Conservation (phyloP, 1,140 invertebrate species). For the Solenopsis fugax region DNA sequence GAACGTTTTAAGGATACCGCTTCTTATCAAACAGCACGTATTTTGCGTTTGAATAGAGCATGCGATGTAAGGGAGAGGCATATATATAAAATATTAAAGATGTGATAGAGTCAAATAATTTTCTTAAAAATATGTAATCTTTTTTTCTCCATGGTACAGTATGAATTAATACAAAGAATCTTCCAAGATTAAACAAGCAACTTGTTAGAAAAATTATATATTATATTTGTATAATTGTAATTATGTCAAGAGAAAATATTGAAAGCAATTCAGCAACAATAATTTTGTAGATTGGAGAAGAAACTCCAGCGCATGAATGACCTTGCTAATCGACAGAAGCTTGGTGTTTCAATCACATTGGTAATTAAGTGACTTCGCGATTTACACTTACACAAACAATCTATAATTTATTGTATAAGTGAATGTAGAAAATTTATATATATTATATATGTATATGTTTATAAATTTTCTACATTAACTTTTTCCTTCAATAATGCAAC, state of each 20-base stretch:
- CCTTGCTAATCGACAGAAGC: constrained; percentile 69
- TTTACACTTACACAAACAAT: constrained; percentile 48
- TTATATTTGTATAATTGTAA: constrained; percentile 36
- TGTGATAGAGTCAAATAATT: constrained; percentile 7
- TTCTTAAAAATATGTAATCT: neutral
- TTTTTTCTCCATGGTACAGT: neutral
- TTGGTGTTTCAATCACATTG: constrained; percentile 69
- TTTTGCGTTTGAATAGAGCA: constrained; percentile 66
- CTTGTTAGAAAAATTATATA: constrained; percentile 19
- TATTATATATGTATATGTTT: no score
- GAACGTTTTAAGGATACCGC: constrained; percentile 64
- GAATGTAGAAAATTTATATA: neutral
- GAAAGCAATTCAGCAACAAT: constrained; percentile 69
- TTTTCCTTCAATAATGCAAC: constrained; percentile 41
- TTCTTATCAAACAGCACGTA: constrained; percentile 65
- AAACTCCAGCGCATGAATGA: constrained; percentile 80
- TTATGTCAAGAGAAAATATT: constrained; percentile 11
- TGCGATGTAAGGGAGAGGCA: constrained; percentile 46
- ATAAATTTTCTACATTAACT: neutral
- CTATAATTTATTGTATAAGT: constrained; percentile 27
- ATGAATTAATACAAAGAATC: neutral
- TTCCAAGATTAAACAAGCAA: neutral
- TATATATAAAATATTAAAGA: constrained; percentile 9
- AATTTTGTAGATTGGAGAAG: constrained; percentile 82
- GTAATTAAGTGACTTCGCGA: constrained; percentile 70